Conservation (phyloP, 2,888 invertebrate species). For the Prosopocoilus inquinatus region DNA sequence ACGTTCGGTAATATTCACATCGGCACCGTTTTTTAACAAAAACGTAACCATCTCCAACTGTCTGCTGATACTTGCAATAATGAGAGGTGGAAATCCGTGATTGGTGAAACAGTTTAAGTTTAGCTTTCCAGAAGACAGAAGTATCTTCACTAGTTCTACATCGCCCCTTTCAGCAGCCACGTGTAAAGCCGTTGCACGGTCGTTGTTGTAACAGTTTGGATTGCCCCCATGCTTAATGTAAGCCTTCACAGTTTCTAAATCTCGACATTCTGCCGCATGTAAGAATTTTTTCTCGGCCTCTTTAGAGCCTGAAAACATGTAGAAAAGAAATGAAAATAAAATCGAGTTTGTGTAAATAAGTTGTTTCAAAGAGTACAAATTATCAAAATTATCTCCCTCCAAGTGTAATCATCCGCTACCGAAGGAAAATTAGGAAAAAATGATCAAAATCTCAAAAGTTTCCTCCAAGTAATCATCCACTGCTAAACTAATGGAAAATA, state of each 20-base stretch:
- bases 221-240: conserved; percentile 23
- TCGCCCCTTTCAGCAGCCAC: conserved; percentile 27
- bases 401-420: no score
- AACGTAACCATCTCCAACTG: conserved; percentile 18
- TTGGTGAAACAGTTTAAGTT: conserved; percentile 12
- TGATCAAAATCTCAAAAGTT: no score
- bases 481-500: no score
- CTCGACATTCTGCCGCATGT: conserved; percentile 18
- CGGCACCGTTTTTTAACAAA: conserved; percentile 27
- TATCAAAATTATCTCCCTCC: no score
- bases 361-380: no score
- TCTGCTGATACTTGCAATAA: conserved; percentile 23
- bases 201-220: conserved; percentile 21
- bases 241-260: conserved; percentile 15
- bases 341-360: background rate
- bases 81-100: conserved; percentile 25
- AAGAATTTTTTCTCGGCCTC: conserved; percentile 18
- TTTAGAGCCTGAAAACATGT: background rate
- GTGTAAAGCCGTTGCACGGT: conserved; percentile 26
- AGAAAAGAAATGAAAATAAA: no score
- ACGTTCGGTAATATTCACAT: conserved; percentile 45
- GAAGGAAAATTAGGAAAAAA: no score
- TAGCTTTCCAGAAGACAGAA: conserved; percentile 9
- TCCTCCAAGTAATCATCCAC: no score
- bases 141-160: conserved; percentile 13